Percentiles rank a stretch among this genome's conserved stretches.
These are phyloP conservation scores for Listrodromus nycthemerus DNA, from an alignment of 2,888 invertebrate species.

Conservation along the genomic window DNA sequence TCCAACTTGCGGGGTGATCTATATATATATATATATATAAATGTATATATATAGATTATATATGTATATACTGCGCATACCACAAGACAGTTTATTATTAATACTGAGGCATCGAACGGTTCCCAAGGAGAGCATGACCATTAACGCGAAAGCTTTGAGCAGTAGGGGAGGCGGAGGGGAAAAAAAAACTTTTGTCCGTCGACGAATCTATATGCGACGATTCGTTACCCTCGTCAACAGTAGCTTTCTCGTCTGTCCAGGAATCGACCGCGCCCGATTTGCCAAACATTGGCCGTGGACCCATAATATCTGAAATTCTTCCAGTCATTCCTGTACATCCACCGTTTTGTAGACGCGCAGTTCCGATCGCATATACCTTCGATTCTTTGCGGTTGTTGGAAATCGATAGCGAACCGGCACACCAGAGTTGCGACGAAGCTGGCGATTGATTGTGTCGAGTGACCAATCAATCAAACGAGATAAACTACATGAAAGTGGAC, in stretches of 20 bases:
- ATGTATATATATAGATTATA: neutral
- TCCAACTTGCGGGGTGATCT: slow-evolving; percentile 46
- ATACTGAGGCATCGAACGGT: slow-evolving; percentile 64
- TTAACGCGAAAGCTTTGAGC: slow-evolving; percentile 59
- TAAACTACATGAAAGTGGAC: too few relatives aligned
- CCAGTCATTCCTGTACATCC: neutral
- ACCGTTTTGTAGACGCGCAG: neutral
- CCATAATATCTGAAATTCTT: neutral
- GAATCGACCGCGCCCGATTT: slow-evolving; percentile 29
- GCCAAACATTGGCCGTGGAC: neutral
- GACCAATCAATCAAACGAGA: too few relatives aligned
- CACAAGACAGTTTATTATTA: slow-evolving; percentile 60
- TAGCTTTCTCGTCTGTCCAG: slow-evolving; percentile 12
- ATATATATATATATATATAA: neutral
- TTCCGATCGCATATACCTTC: neutral
- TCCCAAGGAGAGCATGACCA: slow-evolving; percentile 59
- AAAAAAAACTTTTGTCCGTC: slow-evolving; percentile 56
- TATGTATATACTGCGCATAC: slow-evolving; percentile 32
- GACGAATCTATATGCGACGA: slow-evolving; percentile 49
- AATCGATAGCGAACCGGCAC: too few relatives aligned
- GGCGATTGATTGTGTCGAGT: too few relatives aligned
- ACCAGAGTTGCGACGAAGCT: too few relatives aligned
- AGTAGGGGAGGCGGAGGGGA: slow-evolving; percentile 10
- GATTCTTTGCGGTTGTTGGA: too few relatives aligned
- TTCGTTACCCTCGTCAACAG: slow-evolving; percentile 52